Evolutionary conservation across 1,140 invertebrate species (phyloP), one percentile per base, ranked within the genome.

Genomic region (Diorhabda elongata): DNA sequence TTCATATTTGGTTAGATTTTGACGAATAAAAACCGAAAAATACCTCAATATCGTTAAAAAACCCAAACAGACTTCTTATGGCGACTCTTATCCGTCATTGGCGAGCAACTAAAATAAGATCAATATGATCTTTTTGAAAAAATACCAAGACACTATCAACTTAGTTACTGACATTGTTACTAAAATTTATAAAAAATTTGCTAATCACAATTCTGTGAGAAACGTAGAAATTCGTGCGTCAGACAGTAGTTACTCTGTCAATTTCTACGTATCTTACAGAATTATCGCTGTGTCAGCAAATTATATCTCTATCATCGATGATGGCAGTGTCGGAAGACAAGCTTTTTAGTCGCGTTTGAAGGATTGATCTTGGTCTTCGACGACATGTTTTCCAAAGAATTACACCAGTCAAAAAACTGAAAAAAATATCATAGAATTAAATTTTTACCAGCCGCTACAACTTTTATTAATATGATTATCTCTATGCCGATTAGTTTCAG

Each of bases 221-320:
- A 74, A 74, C 59, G 64, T 73, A 64, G 72, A 71, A 47, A 5
- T 58, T 58, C 59, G 67, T 74, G 79, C 82, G 86, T 93, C 91
- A 94, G 85, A 94, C 92, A 65, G 92, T 94, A 74, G 92, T 94
- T 73, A 94, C 92, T 70, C 92, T 87, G 82, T 94, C 92, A 71
- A 94, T 89, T 84, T 94, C 92, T 78, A 94, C 91, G 84, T 93
- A 94, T 82, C 92, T 90, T 83, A 93, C 92, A 89, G 92, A 93
- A 91, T 91, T 91, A 86, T 93, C 91, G 88, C 88, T 92, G 86
- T 92, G 92, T 94, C 92, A 94, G 92, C 73, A 70, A 87, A 93
- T 92, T 82, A 93, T 90, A 83, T 93, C 92, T 81, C 93, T 92
- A 74, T 91, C 90, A 74, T 91, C 90, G 77, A 92, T 88, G 72